These are phyloP conservation scores for Sinelater perroti DNA, from an alignment of 2,888 invertebrate species.

Conservation along the genomic window DNA sequence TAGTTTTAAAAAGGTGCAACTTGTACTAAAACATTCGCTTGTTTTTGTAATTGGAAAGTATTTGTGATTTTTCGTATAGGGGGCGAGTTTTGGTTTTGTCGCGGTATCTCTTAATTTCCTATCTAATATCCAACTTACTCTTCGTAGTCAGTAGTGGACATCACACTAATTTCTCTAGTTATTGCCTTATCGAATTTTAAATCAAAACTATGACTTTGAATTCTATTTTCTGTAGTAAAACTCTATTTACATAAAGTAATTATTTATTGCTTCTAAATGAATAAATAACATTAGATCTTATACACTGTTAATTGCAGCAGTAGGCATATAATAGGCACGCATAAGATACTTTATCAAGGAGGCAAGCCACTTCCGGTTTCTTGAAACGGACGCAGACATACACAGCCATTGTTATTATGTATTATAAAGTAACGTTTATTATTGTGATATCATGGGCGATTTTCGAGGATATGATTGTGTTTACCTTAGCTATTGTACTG, in stretches of 20 bases:
- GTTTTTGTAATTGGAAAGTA: too few species aligned
- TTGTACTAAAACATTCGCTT: too few species aligned
- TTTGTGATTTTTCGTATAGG: too few species aligned
- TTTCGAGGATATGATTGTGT: constrained; percentile 2
- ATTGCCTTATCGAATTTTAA: constrained; percentile 22
- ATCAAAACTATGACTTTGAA: constrained; percentile 24
- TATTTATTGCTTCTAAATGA: constrained; percentile 16
- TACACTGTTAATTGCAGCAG: constrained; percentile 13
- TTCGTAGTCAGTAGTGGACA: too few species aligned
- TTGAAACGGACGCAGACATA: too few species aligned
- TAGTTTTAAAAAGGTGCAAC: too few species aligned
- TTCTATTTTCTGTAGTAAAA: constrained; percentile 14
- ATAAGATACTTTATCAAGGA: constrained; percentile 8
- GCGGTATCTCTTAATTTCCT: too few species aligned
- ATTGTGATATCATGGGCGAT: constrained; percentile 28
- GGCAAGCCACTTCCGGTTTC: too few species aligned
- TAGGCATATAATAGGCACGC: constrained; percentile 10
- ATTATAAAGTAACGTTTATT: constrained; percentile 26
- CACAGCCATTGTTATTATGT: too few species aligned
- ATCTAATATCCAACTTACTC: too few species aligned
- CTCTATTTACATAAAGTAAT: constrained; percentile 19
- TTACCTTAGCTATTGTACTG: constrained; percentile 6
- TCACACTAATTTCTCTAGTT: constrained; percentile 14
- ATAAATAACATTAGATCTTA: constrained; percentile 9
- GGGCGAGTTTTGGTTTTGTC: too few species aligned